Base-by-base conservation (phyloP, 2,113 vertebrate species). In the Alligator mississippiensis region DNA sequence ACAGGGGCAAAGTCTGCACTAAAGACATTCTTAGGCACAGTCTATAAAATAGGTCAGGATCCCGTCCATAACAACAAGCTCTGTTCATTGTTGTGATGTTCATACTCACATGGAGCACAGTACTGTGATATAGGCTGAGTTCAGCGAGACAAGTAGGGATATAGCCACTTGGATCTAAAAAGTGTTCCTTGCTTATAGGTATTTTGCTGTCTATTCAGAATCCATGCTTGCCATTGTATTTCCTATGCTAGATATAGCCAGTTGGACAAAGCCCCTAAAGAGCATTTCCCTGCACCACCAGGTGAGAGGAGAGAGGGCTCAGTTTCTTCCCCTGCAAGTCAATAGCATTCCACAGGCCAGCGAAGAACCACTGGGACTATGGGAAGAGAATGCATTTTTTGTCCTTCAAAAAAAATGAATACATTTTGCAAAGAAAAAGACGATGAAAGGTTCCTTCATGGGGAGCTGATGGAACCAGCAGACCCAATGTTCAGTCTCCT, bases 371-470 rank as follows among this genome's bases (percentile, higher is more conserved):
- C 47, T 47, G 47, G 47, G 47, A 47, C 47, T 47, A 19, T 0
- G 0, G 16, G 11, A n/a, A 14, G 6, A 85, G 9, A 74, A 7
- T 1, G 6, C 19, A 59, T 78, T 90, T 34, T 9, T 24, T 87
- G 79, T 78, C 18, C 15, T 66, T 62, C 18, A 27, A 68, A 74
- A 5, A 5, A 38, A 86, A 77, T 54, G 62, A 94, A 84, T 87
- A 90, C 66, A 81, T 47, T 92, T 59, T 72, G 76, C n/a, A 87
- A 80, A 60, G 21, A n/a, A 24, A 60, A 82, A 93, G 54, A 82
- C 76, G 82, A 90, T 80, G 82, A 90, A 92, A 95, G 82, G 12
- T 84, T 92, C 66, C 79, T 78, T 86, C 62, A 72, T 85, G 92
- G 57, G 84, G 21, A 93, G 87, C 93, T 80, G 80, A 66, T 68